phyloP scores from a whole-genome alignment of 2,113 vertebrate species.

The Ranitomeya variabilis region DNA sequence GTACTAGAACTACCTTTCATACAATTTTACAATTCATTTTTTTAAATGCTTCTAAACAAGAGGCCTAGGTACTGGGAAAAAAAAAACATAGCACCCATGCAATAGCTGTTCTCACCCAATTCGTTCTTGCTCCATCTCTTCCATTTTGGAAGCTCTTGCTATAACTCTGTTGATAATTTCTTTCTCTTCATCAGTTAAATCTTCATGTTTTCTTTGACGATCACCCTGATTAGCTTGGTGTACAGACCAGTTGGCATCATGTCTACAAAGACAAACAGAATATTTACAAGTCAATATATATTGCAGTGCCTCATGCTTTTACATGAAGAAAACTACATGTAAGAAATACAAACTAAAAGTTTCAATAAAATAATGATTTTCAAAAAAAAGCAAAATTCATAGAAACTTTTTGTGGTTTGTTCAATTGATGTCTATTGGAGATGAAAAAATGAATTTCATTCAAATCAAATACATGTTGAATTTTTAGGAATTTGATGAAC shows the following conservation, averaged over 20 bases:
- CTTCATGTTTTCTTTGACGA: slow-evolving; percentile 72
- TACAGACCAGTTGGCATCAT: slow-evolving; percentile 67
- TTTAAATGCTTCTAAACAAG: neutral
- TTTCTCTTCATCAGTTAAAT: slow-evolving; percentile 95
- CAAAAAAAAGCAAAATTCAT: too few species aligned
- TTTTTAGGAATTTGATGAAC: too few species aligned
- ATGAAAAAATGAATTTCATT: too few species aligned
- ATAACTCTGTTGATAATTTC: slow-evolving; percentile 93
- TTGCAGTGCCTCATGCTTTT: neutral
- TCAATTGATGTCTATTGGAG: too few species aligned
- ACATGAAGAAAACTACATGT: accelerated
- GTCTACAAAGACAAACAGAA: slow-evolving; percentile 64
- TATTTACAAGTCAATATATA: neutral
- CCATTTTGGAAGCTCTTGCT: slow-evolving; percentile 88
- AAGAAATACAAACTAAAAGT: too few species aligned
- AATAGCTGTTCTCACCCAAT: slow-evolving; percentile 78
- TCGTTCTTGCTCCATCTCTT: slow-evolving; percentile 87
- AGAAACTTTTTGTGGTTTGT: too few species aligned
- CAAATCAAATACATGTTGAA: too few species aligned
- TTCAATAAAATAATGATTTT: too few species aligned
- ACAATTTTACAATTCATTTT: neutral
- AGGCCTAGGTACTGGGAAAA: neutral
- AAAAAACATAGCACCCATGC: neutral
- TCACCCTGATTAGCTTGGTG: slow-evolving; percentile 65
- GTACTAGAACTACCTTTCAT: too few species aligned